Evolutionary conservation across 2,797 vertebrate species (phyloP).

Genomic region (Eospalax fontanierii): DNA sequence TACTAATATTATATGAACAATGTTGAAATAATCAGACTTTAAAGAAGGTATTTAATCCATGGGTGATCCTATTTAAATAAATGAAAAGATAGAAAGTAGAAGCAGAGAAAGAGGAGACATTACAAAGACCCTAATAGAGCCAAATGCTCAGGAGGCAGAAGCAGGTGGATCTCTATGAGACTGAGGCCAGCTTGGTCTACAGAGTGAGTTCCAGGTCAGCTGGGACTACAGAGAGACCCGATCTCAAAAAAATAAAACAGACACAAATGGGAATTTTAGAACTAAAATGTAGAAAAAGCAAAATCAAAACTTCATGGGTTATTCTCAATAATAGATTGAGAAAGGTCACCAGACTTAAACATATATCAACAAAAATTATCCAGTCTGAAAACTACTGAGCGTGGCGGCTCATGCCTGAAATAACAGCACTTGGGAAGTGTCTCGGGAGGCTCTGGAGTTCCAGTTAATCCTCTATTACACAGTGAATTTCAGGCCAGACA

Average conservation of each 20-base stretch:
- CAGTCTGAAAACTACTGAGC: background rate
- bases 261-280: background rate
- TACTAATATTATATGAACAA: background rate
- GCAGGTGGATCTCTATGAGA: too few relatives aligned
- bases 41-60: conserved; percentile 8
- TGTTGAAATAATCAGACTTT: background rate
- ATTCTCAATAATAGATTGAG: background rate
- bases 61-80: background rate
- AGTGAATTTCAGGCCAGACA: background rate
- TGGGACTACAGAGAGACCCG: too few relatives aligned
- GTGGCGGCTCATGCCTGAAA: background rate
- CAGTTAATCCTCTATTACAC: background rate
- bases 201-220: too few relatives aligned
- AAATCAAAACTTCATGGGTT: background rate
- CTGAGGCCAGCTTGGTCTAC: too few relatives aligned
- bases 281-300: background rate
- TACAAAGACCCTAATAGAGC: background rate
- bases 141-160: too few relatives aligned
- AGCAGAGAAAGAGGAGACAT: background rate
- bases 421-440: background rate
- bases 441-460: background rate
- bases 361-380: background rate
- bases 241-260: too few relatives aligned
- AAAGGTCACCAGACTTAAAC: conserved; percentile 25
- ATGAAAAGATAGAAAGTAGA: background rate